These are phyloP conservation scores for Danaus melanippus DNA, from an alignment of 1,140 invertebrate species.

Conservation along the genomic window DNA sequence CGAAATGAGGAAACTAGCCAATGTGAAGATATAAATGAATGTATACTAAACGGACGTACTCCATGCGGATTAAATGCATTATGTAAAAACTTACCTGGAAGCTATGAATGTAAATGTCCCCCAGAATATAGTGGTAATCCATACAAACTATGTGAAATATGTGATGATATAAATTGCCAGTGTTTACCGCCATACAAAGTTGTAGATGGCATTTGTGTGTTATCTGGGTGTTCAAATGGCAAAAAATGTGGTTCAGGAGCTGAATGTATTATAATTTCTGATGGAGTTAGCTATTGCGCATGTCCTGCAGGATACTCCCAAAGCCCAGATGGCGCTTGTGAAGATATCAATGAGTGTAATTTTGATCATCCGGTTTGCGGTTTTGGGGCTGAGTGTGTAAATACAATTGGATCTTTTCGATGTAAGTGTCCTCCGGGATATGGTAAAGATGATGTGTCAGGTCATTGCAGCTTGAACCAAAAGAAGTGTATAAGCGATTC, in stretches of 20 bases:
- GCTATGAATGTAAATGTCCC: constrained; percentile 93
- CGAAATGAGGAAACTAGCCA: constrained; percentile 80
- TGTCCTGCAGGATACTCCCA: constrained; percentile 87
- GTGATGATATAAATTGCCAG: constrained; percentile 86
- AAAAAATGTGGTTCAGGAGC: constrained; percentile 86
- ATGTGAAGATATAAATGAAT: constrained; percentile 92
- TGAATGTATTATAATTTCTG: constrained; percentile 89
- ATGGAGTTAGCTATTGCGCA: constrained; percentile 91
- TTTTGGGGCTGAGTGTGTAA: constrained; percentile 88
- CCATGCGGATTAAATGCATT: constrained; percentile 90
- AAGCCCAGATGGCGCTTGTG: constrained; percentile 81
- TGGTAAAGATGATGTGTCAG: constrained; percentile 75
- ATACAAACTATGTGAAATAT: constrained; percentile 87
- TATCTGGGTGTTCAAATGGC: constrained; percentile 84
- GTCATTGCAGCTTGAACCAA: constrained; percentile 84
- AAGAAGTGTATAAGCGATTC: constrained; percentile 85
- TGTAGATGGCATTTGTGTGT: constrained; percentile 85
- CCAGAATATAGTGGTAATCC: constrained; percentile 91
- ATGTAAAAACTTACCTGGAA: constrained; percentile 94
- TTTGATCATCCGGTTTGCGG: constrained; percentile 84
- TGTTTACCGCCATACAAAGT: constrained; percentile 90
- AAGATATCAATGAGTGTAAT: constrained; percentile 88
- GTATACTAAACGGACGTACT: constrained; percentile 80
- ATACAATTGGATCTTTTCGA: constrained; percentile 82
- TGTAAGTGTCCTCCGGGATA: constrained; percentile 86